A percentile compares a stretch with the other conserved stretches of the same genome.
These are phyloP conservation scores for Adelognathus sp. DNA, from an alignment of 2,888 invertebrate genomes.

Conservation along the genomic window DNA sequence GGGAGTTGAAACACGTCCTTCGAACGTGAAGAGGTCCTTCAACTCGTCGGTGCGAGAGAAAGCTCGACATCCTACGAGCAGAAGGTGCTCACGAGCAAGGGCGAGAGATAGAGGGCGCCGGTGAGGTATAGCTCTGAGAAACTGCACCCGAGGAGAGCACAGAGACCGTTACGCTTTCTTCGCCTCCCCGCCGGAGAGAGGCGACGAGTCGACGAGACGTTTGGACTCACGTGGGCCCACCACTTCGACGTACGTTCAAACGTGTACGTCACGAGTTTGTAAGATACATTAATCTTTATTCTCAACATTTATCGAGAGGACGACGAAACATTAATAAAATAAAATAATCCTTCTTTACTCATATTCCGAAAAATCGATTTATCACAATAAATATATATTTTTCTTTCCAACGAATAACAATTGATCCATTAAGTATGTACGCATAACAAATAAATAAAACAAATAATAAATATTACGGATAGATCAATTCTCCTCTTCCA, in stretches of 20 bases:
- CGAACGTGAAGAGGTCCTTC: slow-evolving; percentile 60
- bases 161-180: background rate
- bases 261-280: no score
- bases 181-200: background rate
- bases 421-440: no score
- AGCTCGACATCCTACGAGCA: background rate
- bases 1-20: slow-evolving; percentile 67
- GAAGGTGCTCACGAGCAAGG: background rate
- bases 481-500: no score
- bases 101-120: background rate
- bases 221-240: background rate
- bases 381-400: no score
- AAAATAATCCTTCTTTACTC: no score
- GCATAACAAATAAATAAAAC: no score
- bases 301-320: no score
- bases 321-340: no score
- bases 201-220: background rate
- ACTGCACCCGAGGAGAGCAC: background rate
- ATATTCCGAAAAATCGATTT: no score
- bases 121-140: slow-evolving; percentile 11
- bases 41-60: slow-evolving; percentile 32
- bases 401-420: no score
- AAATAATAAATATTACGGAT: no score
- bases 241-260: background rate
- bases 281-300: no score